Evolutionary conservation across 2,888 invertebrate genomes (phyloP).

Genomic region (Habroteleia sp.): DNA sequence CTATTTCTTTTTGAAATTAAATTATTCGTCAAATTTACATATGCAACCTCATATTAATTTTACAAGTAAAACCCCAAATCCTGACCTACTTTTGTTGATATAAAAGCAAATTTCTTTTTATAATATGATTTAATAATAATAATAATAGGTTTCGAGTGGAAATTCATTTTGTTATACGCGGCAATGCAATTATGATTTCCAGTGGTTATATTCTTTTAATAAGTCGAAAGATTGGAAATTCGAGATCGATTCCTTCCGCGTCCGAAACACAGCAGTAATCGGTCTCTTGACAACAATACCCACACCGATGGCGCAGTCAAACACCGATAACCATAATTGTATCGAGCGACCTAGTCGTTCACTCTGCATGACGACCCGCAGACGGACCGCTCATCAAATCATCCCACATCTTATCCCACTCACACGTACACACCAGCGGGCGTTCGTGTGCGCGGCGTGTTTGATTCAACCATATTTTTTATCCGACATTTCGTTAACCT

Average conservation of each 20-base stretch:
- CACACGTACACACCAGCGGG: not conserved
- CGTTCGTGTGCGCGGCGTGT: not conserved
- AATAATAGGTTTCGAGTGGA: no score
- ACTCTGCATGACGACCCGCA: slow-evolving; percentile 67
- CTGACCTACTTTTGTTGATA: no score
- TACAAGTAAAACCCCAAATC: no score
- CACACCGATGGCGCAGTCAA: slow-evolving; percentile 46
- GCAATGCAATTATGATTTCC: no score
- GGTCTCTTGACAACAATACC: slow-evolving; percentile 63
- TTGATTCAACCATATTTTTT: slow-evolving; percentile 21
- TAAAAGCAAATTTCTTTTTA: no score
- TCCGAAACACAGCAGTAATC: slow-evolving; percentile 52
- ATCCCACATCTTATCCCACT: slow-evolving; percentile 56
- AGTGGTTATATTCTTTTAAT: no score
- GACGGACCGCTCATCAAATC: slow-evolving; percentile 67
- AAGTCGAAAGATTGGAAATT: no score
- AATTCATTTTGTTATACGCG: no score
- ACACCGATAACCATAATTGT: slow-evolving; percentile 67
- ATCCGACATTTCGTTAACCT: slow-evolving; percentile 32
- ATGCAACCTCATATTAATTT: no score
- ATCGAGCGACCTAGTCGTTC: slow-evolving; percentile 69
- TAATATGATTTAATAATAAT: no score
- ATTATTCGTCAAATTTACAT: no score
- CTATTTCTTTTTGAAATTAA: no score
- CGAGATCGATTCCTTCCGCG: slow-evolving; percentile 50